Evolutionary conservation across 2,888 invertebrate genomes (phyloP).

Genomic region (Norana najaformis): DNA sequence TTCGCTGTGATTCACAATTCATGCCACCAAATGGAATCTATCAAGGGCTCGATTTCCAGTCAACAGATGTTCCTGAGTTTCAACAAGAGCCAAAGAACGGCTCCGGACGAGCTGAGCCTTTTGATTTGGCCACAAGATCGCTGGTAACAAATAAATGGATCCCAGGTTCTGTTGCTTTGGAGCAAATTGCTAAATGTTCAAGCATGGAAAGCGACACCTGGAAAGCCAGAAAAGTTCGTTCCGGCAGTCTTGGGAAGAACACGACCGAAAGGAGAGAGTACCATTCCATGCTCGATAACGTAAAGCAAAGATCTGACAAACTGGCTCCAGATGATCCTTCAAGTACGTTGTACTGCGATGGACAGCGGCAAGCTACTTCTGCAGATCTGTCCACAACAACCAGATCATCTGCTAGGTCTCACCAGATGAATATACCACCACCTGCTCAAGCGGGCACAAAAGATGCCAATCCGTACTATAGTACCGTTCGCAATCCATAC

Average conservation of each 20-base stretch:
- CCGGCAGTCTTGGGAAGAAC: neutral
- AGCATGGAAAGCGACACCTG: neutral
- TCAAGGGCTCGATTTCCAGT: neutral
- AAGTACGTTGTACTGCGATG: neutral
- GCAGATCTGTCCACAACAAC: neutral
- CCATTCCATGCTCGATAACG: constrained; percentile 2
- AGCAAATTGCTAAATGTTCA: neutral
- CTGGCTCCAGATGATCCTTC: neutral
- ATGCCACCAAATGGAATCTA: neutral
- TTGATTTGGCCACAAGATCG: neutral
- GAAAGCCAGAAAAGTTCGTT: neutral
- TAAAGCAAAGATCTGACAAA: neutral
- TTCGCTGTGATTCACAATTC: too few species aligned
- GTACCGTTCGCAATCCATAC: constrained; percentile 27
- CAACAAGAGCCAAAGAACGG: neutral
- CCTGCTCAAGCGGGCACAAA: neutral
- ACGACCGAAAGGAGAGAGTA: neutral
- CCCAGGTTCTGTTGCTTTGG: neutral
- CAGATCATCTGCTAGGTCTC: neutral
- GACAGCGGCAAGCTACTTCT: neutral
- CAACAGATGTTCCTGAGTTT: neutral
- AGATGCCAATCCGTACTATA: constrained; percentile 25
- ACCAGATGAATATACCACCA: neutral
- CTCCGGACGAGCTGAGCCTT: neutral
- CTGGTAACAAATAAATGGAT: neutral